Evolutionary conservation across 2,113 vertebrate species (phyloP), one percentile per base, ranked within the genome.

Genomic region (Gymnorhina tibicen): DNA sequence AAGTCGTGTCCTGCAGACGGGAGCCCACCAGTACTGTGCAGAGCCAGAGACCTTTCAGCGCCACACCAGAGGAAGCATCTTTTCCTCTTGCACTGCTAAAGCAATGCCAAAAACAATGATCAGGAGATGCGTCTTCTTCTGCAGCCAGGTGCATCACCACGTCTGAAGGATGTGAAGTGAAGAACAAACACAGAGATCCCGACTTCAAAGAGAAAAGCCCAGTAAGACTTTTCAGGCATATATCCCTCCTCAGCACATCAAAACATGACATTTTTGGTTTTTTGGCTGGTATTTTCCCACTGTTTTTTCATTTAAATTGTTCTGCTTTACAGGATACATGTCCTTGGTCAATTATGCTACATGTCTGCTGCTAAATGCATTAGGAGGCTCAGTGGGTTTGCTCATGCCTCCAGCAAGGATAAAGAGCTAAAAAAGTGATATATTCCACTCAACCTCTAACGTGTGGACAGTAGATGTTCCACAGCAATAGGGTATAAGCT

Each of bases 391-490:
- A 5, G 10, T 69, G n/a, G 74, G 46, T 73, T 85, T 86, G 56
- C 9, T 84, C 32, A 42, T 49, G 60, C 81, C 87, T 95, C 84
- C 86, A 91, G 86, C 73, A 81, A 91, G 75, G 60, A 87, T 87
- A 74, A 87, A 85, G 23, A 82, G 64, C 64, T 89, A 74, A 85
- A 87, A 47, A 63, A 78, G 41, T 76, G 41, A 72, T 41, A 16
- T 60, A 75, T 81, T 77, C 47, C 30, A 6, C 37, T 67, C 62
- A 74, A 42, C 6, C 21, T 91, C 30, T 67, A 59, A 46, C 62
- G 16, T 42, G 50, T 63, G 50, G 41, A 73, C 80, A 80, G 59
- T 41, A 66, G 59, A 81, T 67, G 33, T 44, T 93, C 22, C 84
- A 75, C 20, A 89, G 64, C 35, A 91, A 56, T 16, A 75, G 62